phyloP scores from a whole-genome alignment of 2,797 vertebrate species.

The Sebastes hubbsi region DNA sequence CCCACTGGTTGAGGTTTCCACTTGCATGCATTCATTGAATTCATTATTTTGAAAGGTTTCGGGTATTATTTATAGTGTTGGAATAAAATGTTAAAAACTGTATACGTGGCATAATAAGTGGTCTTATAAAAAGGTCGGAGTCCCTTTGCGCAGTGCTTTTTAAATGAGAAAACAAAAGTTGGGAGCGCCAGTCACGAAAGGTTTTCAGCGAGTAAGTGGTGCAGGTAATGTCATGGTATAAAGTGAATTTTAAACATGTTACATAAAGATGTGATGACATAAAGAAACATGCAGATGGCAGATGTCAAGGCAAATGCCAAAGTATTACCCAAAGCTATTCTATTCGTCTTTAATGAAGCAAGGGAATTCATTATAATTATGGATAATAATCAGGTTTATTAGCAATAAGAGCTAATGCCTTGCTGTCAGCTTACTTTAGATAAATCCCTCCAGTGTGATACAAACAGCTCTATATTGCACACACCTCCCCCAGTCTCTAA shows the following conservation, averaged over 20 bases:
- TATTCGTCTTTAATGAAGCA: slow-evolving; percentile 47
- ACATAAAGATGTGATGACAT: background rate
- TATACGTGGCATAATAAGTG: slow-evolving; percentile 33
- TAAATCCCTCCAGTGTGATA: slow-evolving; percentile 57
- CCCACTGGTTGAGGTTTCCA: slow-evolving; percentile 31
- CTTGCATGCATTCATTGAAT: slow-evolving; percentile 50
- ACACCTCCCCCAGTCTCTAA: slow-evolving; percentile 50
- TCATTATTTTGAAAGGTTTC: slow-evolving; percentile 64
- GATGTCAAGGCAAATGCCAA: slow-evolving; percentile 5
- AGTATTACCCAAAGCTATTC: slow-evolving; percentile 27
- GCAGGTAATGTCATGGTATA: background rate
- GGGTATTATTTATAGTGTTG: slow-evolving; percentile 57
- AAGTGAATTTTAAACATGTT: background rate
- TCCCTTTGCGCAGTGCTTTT: background rate
- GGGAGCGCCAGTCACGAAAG: background rate
- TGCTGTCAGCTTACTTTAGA: slow-evolving; percentile 55
- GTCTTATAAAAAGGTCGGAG: slow-evolving; percentile 1
- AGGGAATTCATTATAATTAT: slow-evolving; percentile 43
- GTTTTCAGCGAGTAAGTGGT: background rate
- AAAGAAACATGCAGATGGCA: background rate
- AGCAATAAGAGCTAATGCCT: slow-evolving; percentile 43
- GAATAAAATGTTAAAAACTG: slow-evolving; percentile 46
- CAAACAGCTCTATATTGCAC: slow-evolving; percentile 58
- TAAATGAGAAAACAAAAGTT: slow-evolving; percentile 18
- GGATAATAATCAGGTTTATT: slow-evolving; percentile 56